phyloP scores from a whole-genome alignment of 2,888 invertebrate genomes.

The Habrosyne pyritoides region DNA sequence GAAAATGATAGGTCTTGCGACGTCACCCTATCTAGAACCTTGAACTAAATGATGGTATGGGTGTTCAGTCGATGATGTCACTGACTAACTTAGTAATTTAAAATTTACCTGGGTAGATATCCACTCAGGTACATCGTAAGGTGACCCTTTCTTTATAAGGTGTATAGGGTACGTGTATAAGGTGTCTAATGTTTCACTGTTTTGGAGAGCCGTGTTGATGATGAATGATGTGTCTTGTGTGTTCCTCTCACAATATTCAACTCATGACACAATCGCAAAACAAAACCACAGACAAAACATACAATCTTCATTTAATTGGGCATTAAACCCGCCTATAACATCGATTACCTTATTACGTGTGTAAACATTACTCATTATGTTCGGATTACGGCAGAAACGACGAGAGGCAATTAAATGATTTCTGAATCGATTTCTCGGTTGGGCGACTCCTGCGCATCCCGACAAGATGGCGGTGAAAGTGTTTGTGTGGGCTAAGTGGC shows the following conservation, averaged over 20 bases:
- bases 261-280: not conserved
- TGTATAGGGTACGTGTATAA: too few relatives aligned
- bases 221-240: too few relatives aligned
- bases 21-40: too few relatives aligned
- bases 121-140: too few relatives aligned
- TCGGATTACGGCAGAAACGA: constrained; percentile 20
- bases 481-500: constrained; percentile 24
- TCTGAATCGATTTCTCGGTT: constrained; percentile 62
- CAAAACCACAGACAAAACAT: not conserved
- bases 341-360: constrained; percentile 2
- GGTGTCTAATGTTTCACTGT: too few relatives aligned
- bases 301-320: not conserved
- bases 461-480: constrained; percentile 55
- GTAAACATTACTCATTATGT: constrained; percentile 12
- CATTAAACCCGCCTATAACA: not conserved
- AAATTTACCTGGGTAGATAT: too few relatives aligned
- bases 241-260: not conserved
- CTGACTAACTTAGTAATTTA: too few relatives aligned
- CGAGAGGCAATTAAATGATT: constrained; percentile 50
- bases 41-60: too few relatives aligned
- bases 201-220: too few relatives aligned
- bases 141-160: too few relatives aligned
- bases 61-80: too few relatives aligned
- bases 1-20: too few relatives aligned
- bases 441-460: constrained; percentile 61